Evolutionary conservation across 2,888 invertebrate species (phyloP).

Genomic region (Protophormia terraenovae): DNA sequence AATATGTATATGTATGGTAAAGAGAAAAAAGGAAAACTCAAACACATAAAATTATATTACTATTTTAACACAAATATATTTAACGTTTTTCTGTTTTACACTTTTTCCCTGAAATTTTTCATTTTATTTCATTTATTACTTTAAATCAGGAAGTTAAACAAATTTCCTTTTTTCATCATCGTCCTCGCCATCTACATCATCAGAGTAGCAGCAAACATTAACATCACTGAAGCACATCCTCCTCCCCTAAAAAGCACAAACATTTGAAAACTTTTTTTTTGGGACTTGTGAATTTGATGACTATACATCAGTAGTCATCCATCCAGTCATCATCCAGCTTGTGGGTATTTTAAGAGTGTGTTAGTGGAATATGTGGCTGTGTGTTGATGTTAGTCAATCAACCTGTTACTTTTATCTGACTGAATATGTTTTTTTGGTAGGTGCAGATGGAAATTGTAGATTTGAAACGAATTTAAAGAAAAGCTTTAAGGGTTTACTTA

Average conservation of each 20-base stretch:
- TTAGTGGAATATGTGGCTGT: background rate
- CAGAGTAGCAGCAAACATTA: too few relatives aligned
- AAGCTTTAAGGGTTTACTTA: background rate
- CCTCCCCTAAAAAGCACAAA: background rate
- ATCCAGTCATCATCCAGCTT: too few relatives aligned
- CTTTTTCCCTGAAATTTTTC: background rate
- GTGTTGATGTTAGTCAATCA: slow-evolving; percentile 3
- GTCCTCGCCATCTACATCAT: too few relatives aligned
- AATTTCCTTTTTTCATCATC: slow-evolving; percentile 74
- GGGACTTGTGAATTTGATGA: background rate
- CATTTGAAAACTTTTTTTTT: background rate
- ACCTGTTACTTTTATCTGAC: slow-evolving; percentile 35
- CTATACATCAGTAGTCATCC: too few relatives aligned
- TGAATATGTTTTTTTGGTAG: background rate
- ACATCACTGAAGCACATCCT: background rate
- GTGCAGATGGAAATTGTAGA: background rate
- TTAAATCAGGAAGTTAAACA: slow-evolving; percentile 79
- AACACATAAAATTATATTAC: slow-evolving; percentile 20
- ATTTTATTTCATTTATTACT: slow-evolving; percentile 72
- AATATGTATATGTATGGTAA: background rate
- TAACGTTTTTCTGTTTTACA: background rate
- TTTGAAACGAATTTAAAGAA: background rate
- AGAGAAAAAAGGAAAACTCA: background rate
- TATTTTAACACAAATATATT: slow-evolving; percentile 29
- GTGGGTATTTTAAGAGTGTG: background rate